These are phyloP conservation scores for Pomatostomus ruficeps DNA, from an alignment of 2,113 vertebrate species.

Conservation along the genomic window DNA sequence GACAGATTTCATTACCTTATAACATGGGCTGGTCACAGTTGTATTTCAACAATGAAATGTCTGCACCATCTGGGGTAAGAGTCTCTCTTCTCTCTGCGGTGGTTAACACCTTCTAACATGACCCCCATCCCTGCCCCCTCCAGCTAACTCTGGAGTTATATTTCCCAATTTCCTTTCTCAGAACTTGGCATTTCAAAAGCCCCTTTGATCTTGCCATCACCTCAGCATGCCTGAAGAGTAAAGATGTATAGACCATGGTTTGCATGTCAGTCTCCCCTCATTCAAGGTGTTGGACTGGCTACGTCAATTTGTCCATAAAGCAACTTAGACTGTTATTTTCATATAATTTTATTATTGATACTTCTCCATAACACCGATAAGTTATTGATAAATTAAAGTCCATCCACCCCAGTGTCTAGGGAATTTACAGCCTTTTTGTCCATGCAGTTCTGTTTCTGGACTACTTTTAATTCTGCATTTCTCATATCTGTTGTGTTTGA, in stretches of 20 bases:
- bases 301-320: neutral
- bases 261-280: constrained; percentile 49
- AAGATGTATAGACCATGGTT: constrained; percentile 49
- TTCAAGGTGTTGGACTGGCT: constrained; percentile 46
- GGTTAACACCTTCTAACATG: constrained; percentile 68
- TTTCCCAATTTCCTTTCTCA: constrained; percentile 66
- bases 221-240: constrained; percentile 37
- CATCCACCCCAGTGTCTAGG: neutral
- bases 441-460: neutral
- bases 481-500: neutral
- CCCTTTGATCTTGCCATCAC: constrained; percentile 63
- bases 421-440: neutral
- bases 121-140: constrained; percentile 51
- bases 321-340: neutral
- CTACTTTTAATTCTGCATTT: neutral
- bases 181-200: constrained; percentile 67
- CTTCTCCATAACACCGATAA: neutral
- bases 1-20: constrained; percentile 56
- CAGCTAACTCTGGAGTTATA: constrained; percentile 61
- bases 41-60: constrained; percentile 52
- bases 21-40: constrained; percentile 20
- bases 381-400: neutral
- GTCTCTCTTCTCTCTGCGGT: constrained; percentile 40
- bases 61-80: constrained; percentile 58
- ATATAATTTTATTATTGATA: neutral